Evolutionary conservation across 2,888 invertebrate genomes (phyloP), one percentile per base, ranked within the genome.

Genomic region (Spilosoma lubricipeda): DNA sequence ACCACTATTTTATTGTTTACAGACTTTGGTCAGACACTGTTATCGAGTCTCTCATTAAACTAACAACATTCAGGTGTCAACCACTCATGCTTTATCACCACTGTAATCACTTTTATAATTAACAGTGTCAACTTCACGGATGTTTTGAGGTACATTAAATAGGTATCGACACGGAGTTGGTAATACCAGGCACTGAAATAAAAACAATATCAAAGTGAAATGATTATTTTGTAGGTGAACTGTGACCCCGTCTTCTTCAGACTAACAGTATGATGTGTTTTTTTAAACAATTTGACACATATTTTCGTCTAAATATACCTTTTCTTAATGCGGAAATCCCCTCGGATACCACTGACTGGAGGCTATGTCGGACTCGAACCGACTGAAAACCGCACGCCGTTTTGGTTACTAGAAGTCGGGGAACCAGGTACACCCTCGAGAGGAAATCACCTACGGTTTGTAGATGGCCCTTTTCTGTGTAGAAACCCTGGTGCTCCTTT

Each of bases 1-100:
- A 11, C 11, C 11, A 56, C 23, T 56, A 56, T n/a, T n/a, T 13
- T 20, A 36, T 36, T 67, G 39, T n/a, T 39, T 4, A 18, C 45
- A 67, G 67, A 68, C 68, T 48, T 68, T 48, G 68, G 18, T 45
- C 68, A 68, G 68, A 68, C 68, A 48, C 2, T 27, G n/a, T 68
- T 68, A 68, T 68, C 68, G 30, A 67, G 63, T 3, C 30, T 63
- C 59, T 59, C 13, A 63, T 15, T 52, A 56, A 33, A 52, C 3
- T 30, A 30, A 30, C n/a, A 30, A 30, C n/a, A 18, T 67, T 67
- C 67, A 39, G 42, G 67, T 67, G 36, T 67, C n/a, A 67, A 67
- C 30, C 27, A 63, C 63, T 27, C 27, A 30, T 63, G 15, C 3
- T n/a, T 23, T 27, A 59, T 59, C 59, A 13, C 1, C 59, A 30